phyloP scores from a whole-genome alignment of 1,140 invertebrate species.

The Rhopalosiphum maidis region DNA sequence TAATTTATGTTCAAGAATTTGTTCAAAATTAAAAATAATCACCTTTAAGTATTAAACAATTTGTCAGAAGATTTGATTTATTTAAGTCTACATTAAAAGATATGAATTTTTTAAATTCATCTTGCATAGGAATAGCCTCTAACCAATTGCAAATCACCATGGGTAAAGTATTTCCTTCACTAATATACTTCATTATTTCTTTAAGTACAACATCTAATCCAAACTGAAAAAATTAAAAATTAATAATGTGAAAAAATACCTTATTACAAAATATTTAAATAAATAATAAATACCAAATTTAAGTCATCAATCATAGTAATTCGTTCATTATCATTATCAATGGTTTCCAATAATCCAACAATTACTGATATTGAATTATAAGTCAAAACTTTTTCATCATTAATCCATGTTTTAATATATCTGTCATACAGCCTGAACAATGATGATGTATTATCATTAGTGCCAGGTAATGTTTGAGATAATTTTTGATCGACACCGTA shows the following conservation, averaged over 20 bases:
- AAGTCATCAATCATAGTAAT: conserved; percentile 27
- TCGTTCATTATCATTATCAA: background rate
- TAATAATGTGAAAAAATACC: background rate
- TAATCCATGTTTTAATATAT: conserved; percentile 45
- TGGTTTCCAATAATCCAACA: conserved; percentile 39
- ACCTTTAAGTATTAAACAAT: conserved; percentile 48
- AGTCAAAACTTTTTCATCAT: conserved; percentile 25
- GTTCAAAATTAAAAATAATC: background rate
- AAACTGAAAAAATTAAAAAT: conserved; percentile 22
- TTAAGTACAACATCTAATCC: conserved; percentile 40
- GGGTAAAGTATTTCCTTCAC: conserved; percentile 26
- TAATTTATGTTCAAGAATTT: background rate
- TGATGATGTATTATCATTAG: background rate
- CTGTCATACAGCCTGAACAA: background rate
- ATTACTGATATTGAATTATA: conserved; percentile 48
- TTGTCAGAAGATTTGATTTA: conserved; percentile 30
- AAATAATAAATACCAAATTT: conserved; percentile 39
- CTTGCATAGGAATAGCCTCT: conserved; percentile 16
- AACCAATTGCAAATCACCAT: conserved; percentile 37
- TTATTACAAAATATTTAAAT: background rate
- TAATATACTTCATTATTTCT: conserved; percentile 55
- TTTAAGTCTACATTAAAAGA: background rate
- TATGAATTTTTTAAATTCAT: conserved; percentile 52
- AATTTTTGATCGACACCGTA: background rate
- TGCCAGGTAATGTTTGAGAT: conserved; percentile 2